phyloP scores from a whole-genome alignment of 2,888 invertebrate genomes.

The Dicycla oo region DNA sequence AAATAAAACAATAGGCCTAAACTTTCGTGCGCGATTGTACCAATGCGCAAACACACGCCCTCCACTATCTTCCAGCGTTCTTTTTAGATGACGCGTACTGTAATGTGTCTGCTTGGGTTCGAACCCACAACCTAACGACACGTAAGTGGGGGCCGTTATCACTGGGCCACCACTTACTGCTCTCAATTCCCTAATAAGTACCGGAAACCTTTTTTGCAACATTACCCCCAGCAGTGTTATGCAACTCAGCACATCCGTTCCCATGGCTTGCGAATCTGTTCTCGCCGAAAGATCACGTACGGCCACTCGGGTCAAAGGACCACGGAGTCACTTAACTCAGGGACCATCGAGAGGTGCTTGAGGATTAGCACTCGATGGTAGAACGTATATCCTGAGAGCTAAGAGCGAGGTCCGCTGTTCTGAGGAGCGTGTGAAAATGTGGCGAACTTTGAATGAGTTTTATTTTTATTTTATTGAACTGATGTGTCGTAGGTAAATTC shows the following conservation, averaged over 20 bases:
- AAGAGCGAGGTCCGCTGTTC: conserved; percentile 71
- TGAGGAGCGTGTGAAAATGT: conserved; percentile 77
- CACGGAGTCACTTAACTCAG: conserved; percentile 71
- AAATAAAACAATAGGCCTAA: too few relatives aligned
- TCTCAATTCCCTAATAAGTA: conserved; percentile 8
- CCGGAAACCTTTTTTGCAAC: conserved; percentile 58
- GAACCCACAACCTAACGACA: too few relatives aligned
- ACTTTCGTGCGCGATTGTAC: too few relatives aligned
- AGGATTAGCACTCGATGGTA: conserved; percentile 65
- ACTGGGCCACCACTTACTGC: too few relatives aligned
- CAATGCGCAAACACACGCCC: too few relatives aligned
- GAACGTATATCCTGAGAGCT: conserved; percentile 66
- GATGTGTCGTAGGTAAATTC: background rate
- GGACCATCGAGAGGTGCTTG: conserved; percentile 58
- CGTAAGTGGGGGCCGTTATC: too few relatives aligned
- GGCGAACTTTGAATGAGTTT: background rate
- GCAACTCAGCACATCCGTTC: conserved; percentile 81
- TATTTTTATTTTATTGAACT: too few relatives aligned
- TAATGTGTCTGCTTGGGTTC: too few relatives aligned
- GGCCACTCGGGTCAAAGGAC: conserved; percentile 63
- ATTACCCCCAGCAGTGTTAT: conserved; percentile 63
- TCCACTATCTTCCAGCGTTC: too few relatives aligned
- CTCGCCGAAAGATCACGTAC: conserved; percentile 79
- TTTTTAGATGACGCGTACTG: too few relatives aligned
- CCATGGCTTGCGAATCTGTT: conserved; percentile 72